Base-by-base conservation (phyloP, 2,888 invertebrate genomes). In the Apocheima hispidaria region DNA sequence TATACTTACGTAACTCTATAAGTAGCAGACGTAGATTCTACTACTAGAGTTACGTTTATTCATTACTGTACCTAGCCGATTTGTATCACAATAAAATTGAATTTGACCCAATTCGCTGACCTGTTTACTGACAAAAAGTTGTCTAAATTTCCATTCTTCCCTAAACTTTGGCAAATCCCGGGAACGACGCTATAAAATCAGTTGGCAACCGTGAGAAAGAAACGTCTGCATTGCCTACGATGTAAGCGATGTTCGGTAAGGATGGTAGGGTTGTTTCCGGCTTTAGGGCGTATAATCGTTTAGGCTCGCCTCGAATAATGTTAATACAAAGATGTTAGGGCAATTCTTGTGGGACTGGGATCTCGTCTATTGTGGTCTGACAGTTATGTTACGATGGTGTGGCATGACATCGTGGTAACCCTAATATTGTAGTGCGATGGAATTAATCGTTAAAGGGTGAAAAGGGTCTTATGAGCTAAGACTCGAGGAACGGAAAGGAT, bases 271-370 rank as follows among this genome's bases (percentile, higher is more conserved):
- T 56, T 68, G 60, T 60, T 60, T 56, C 63, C 53, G 53, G 14
- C 49, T 28, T 51, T 51, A 46, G 51, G 41, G 33, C 61, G 41
- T 57, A 63, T 66, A 66, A 64, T 38, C 63, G 63, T 62, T 61
- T 59, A 61, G 44, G 35, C 58, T 52, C 57, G 49, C 51, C 61
- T 36, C 23, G 57, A 18, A 36, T 57, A 49, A 60, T 44, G 62
- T 60, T 65, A 65, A 51, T 54, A 60, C 57, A 40, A 50, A 57
- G 54, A 62, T 52, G 50, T 62, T 53, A 26, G 20, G 56, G 41
- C 54, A 49, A 58, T 52, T 53, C 55, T 43, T 53, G 53, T 35
- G 48, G 60, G 60, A 60, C 49, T 35, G 48, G 60, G 60, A 60
- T 54, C 59, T 48, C 41, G 10, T 51, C 14, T 52, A 58, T 58